phyloP scores from a whole-genome alignment of 2,797 vertebrate genomes.

The Xenentodon cancila region DNA sequence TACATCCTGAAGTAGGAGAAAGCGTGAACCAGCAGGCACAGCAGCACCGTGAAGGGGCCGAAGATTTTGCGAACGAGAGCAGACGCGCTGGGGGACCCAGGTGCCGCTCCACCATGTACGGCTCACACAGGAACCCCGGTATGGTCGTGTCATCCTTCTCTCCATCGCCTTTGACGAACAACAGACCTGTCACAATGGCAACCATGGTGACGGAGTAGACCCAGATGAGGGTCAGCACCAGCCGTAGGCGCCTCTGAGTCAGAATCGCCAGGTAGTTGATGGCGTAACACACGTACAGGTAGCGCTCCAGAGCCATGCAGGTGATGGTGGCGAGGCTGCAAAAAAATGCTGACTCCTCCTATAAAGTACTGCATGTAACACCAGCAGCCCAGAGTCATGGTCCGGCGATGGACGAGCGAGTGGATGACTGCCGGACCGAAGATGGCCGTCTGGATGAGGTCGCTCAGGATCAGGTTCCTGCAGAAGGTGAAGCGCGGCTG shows the following conservation, averaged over 20 bases:
- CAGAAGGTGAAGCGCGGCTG: constrained; percentile 64
- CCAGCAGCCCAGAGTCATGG: constrained; percentile 48
- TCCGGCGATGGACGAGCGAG: constrained; percentile 53
- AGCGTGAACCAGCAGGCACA: no score
- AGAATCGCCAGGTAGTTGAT: constrained; percentile 65
- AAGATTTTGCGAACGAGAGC: no score
- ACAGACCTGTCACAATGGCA: no score
- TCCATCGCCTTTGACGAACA: no score
- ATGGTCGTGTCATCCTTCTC: no score
- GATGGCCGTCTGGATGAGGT: constrained; percentile 62
- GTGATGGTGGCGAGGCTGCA: constrained; percentile 68
- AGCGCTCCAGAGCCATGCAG: constrained; percentile 76
- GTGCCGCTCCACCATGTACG: no score
- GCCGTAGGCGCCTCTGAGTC: constrained; percentile 42
- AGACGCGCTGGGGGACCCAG: no score
- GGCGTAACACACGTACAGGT: constrained; percentile 73
- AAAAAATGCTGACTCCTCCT: constrained; percentile 52
- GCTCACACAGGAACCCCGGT: no score
- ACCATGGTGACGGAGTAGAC: constrained; percentile 30
- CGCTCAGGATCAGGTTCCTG: constrained; percentile 67
- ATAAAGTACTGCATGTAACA: constrained; percentile 66
- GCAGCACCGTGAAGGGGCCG: no score
- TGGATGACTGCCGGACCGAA: constrained; percentile 54
- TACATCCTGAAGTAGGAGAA: no score
- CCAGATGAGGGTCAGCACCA: constrained; percentile 54